Conservation (phyloP, 2,113 vertebrate genomes). For the Oreochromis aureus region DNA sequence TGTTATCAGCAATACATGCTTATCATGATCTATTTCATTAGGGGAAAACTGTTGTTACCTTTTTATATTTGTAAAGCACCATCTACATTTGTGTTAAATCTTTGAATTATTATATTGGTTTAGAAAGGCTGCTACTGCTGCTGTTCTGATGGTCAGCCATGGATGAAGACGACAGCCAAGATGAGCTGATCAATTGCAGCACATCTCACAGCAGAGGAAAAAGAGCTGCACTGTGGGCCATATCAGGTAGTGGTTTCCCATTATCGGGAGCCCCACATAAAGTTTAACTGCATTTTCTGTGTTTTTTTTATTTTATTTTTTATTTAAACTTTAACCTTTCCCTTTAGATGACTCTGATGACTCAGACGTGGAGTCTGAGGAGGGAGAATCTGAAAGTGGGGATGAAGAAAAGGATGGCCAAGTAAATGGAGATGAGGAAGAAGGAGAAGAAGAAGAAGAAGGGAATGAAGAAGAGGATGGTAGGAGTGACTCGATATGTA, state of each 20-base stretch:
- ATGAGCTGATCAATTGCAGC: slow-evolving; percentile 81
- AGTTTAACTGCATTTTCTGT: background rate
- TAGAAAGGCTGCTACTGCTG: background rate
- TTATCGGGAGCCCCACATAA: background rate
- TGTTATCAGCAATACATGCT: background rate
- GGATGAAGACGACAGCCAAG: slow-evolving; percentile 89
- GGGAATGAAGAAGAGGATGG: slow-evolving; percentile 71
- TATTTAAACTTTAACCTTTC: background rate
- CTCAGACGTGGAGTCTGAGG: slow-evolving; percentile 63
- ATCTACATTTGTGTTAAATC: background rate
- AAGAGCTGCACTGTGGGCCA: slow-evolving; percentile 39
- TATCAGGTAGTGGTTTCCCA: slow-evolving; percentile 66
- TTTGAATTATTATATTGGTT: background rate
- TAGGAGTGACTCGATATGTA: slow-evolving; percentile 53
- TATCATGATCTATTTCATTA: background rate
- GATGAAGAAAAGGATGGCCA: slow-evolving; percentile 60
- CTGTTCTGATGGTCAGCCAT: slow-evolving; percentile 79
- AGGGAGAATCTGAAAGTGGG: slow-evolving; percentile 67
- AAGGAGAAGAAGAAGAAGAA: slow-evolving; percentile 65
- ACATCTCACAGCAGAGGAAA: slow-evolving; percentile 68
- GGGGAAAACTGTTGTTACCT: background rate
- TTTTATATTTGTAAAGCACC: background rate
- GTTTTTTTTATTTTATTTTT: fast-evolving
- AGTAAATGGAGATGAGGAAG: slow-evolving; percentile 53
- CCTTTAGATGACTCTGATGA: slow-evolving; percentile 74